These are phyloP conservation scores for Podarcis lilfordi DNA, from an alignment of 2,797 vertebrate species.

Conservation along the genomic window DNA sequence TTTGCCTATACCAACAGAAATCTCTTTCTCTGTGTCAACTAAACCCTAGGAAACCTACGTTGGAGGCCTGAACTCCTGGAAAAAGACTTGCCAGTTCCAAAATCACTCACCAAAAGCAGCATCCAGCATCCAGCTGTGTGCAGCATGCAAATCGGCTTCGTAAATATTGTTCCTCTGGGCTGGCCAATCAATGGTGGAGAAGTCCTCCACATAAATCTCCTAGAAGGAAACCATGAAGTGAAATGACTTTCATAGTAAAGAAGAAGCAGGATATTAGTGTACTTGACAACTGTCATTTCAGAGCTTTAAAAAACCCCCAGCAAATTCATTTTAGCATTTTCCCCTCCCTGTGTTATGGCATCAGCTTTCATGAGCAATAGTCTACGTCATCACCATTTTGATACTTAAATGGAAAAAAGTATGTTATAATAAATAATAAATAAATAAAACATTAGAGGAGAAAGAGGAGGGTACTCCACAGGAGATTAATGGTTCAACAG, in stretches of 20 bases:
- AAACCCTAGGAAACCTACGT: background rate
- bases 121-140: constrained; percentile 87
- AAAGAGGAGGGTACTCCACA: too few species aligned
- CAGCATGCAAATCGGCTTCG: constrained; percentile 87
- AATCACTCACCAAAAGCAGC: constrained; percentile 73
- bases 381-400: too few species aligned
- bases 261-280: background rate
- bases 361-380: too few species aligned
- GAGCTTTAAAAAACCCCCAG: background rate
- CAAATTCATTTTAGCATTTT: background rate
- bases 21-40: background rate
- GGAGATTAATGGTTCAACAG: too few species aligned
- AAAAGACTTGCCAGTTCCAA: background rate
- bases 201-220: constrained; percentile 94
- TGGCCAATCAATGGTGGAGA: constrained; percentile 86
- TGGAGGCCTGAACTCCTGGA: background rate
- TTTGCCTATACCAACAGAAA: background rate
- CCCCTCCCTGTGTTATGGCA: too few species aligned
- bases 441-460: too few species aligned
- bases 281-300: background rate
- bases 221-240: constrained; percentile 52
- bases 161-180: constrained; percentile 89
- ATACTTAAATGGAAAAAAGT: too few species aligned
- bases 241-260: background rate
- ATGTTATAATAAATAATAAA: background rate